Base-by-base conservation (phyloP, 2,797 vertebrate genomes). In the Amblyopsis hoosieri region DNA sequence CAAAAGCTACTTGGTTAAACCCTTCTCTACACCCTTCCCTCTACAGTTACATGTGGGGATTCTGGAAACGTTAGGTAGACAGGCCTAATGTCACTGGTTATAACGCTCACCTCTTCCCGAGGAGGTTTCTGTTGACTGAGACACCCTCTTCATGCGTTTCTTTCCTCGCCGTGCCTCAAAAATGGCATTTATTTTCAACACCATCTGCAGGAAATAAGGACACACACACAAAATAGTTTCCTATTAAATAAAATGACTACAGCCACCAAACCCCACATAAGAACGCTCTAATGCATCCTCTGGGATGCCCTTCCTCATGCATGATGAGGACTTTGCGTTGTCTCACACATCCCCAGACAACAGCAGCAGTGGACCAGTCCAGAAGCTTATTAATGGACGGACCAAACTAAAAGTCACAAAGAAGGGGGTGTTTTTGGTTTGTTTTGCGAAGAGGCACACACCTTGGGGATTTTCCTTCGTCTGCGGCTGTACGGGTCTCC, bases 381-480 rank as follows among this genome's bases (percentile, higher is more conserved):
- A 2, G 4, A 69, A 56, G 49, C 71, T 75, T 53, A 29, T 59
- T 14, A 52, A 66, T 56, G 51, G 49, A 54, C 12, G 11, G 4
- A 2, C 53, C 47, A 37, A 10, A 64, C 48, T 55, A 68, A 77
- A 78, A 82, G 82, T 85, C 69, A 71, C 54, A 60, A 45, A 66
- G 45, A 64, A 56, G 57, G 69, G 31, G 55, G 60, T 42, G 9
- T 50, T 54, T 63, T 45, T 54, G 54, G n/a, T 33, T 42, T 15
- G 45, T 8, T 13, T 4, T 6, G 33, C 33, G 72, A 29, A 60
- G 54, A 64, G 60, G 50, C 48, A n/a, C 15, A 3, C 84, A 99
- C 97, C 95, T 95, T 98, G 56, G 97, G 95, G 84, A 97, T 96
- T 91, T 96, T 99, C 87, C 93, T 95, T 79, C 93, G 94, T 57